Base-by-base conservation (phyloP, 2,888 invertebrate genomes). In the Ectemnius lituratus region DNA sequence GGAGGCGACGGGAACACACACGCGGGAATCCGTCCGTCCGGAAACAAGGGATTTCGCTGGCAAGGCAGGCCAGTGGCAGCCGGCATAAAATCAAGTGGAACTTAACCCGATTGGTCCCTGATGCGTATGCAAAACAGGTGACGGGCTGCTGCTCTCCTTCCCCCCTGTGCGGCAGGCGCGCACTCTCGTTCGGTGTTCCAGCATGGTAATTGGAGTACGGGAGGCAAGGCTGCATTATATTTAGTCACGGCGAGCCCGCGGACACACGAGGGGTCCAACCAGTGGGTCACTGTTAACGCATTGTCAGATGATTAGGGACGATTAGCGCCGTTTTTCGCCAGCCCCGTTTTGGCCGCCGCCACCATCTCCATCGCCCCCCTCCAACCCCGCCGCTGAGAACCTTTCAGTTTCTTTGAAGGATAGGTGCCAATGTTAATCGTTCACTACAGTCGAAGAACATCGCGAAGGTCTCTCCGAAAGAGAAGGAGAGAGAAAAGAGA, bases 211-310 rank as follows among this genome's bases (percentile, higher is more conserved):
- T 88, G 88, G 85, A 89, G 86, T 88, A 89, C 85, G 78, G 87
- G 83, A 87, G 79, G 85, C 88, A 88, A 89, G 89, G 88, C 88
- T 90, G 87, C 83, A 83, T 81, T 84, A 84, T 84, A 83, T 83
- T 82, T 78, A 82, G 79, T 79, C 78, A 80, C 76, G 73, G 65
- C 73, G 73, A 78, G 80, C 80, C 75, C 80, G 78, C 83, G 82
- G 37, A 37, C 37, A 84, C 81, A 81, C 70, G 84, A 85, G 85
- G 86, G 87, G 84, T 83, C 84, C 80, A 79, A 76, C 81, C 82
- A 89, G 86, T 89, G 85, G 90, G 89, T 88, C 90, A 89, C 88
- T 87, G 88, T 78, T 89, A 88, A 86, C 85, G 86, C 88, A 89
- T 89, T 89, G 89, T 89, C 86, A 86, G 81, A 85, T 83, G 86